phyloP scores from a whole-genome alignment of 2,888 invertebrate species.

The Seira sanloemensis region DNA sequence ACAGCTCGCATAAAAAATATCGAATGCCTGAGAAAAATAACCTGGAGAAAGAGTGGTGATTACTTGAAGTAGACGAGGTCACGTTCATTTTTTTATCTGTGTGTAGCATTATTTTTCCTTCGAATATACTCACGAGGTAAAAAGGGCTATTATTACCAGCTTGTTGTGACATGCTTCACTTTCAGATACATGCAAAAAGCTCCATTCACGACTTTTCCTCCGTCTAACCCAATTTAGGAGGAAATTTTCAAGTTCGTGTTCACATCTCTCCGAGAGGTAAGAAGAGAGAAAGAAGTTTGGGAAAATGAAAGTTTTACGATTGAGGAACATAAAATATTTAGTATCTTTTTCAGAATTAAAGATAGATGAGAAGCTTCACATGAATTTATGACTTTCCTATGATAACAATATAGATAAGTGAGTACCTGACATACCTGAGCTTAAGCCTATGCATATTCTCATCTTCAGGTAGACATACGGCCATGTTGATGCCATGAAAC shows the following conservation, averaged over 20 bases:
- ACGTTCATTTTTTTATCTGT: conserved; percentile 49
- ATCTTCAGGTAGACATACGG: too few relatives aligned
- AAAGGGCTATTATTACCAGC: not conserved
- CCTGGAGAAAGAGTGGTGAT: conserved; percentile 18
- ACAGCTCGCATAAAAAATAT: not conserved
- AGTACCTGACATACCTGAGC: too few relatives aligned
- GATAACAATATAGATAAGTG: too few relatives aligned
- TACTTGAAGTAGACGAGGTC: conserved; percentile 40
- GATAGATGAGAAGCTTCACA: too few relatives aligned
- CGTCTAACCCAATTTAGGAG: conserved; percentile 22
- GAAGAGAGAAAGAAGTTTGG: too few relatives aligned
- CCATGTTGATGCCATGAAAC: too few relatives aligned
- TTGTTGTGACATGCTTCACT: not conserved
- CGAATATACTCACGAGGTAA: not conserved
- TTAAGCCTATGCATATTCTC: too few relatives aligned
- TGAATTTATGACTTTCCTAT: too few relatives aligned
- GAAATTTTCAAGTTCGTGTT: not conserved
- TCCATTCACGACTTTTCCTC: not conserved
- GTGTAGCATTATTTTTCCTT: not conserved
- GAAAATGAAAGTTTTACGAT: too few relatives aligned
- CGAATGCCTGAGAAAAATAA: not conserved
- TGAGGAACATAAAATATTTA: too few relatives aligned
- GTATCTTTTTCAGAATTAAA: too few relatives aligned
- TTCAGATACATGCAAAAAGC: not conserved
- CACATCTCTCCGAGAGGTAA: not conserved